A percentile compares a stretch with the other conserved stretches of the same genome.
Conservation (phyloP, 2,888 invertebrate species). For the Dynastes tityus region DNA sequence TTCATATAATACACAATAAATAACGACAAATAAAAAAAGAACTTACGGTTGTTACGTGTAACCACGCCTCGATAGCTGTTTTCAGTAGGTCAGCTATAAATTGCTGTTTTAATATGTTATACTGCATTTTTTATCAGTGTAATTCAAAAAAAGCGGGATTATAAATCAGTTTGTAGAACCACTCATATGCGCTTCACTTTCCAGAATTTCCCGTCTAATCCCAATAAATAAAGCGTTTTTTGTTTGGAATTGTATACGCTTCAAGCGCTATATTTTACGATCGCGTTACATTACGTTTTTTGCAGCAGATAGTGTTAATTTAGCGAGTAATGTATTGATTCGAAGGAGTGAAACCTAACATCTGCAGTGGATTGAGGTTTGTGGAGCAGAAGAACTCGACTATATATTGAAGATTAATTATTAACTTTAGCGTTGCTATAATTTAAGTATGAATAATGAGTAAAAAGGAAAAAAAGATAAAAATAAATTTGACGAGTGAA, state of each 20-base stretch:
- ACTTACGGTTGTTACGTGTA: too few species aligned
- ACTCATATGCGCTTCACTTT: not conserved
- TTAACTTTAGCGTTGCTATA: too few species aligned
- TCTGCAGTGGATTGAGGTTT: constrained; percentile 34
- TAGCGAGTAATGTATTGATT: constrained; percentile 28
- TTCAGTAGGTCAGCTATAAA: constrained; percentile 8
- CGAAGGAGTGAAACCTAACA: constrained; percentile 28
- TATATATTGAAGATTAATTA: constrained; percentile 11
- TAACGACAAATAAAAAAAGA: too few species aligned
- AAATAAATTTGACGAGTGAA: too few species aligned
- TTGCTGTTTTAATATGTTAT: not conserved
- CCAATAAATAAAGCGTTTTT: constrained; percentile 23
- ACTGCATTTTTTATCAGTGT: not conserved
- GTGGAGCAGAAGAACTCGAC: constrained; percentile 14
- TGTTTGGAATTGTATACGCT: not conserved
- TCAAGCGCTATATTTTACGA: constrained; percentile 6
- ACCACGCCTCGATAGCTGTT: not conserved
- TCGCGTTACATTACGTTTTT: constrained; percentile 6
- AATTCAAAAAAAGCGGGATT: not conserved
- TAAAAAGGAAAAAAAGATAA: too few species aligned
- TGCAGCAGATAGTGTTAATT: not conserved
- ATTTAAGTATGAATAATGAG: too few species aligned
- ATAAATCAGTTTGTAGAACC: not conserved
- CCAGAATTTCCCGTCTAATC: constrained; percentile 15
- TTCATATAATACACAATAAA: too few species aligned